Evolutionary conservation across 2,113 vertebrate genomes (phyloP), one percentile per base, ranked within the genome.

Genomic region (Silurus asotus): DNA sequence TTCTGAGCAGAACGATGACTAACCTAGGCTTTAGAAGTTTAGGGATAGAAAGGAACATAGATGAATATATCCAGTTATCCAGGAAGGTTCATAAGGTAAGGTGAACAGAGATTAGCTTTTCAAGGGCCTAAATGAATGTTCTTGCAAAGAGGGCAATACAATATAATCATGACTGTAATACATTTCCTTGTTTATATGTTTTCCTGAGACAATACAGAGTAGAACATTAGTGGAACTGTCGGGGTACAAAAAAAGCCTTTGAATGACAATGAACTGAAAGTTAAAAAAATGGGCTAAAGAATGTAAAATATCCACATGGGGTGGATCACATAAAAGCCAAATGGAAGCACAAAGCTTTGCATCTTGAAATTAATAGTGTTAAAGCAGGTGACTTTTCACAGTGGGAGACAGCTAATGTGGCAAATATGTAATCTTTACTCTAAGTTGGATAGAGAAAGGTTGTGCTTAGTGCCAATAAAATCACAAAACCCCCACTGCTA

Each of bases 341-440:
- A 51, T 83, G 58, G 69, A 37, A 48, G 49, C 67, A n/a, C 51
- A n/a, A 74, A 45, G 28, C 49, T 82, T 53, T 83, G 25, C 8
- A 70, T 83, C 48, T 70, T 56, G 48, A 75, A n/a, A 10, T 19
- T 20, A 20, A 69, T 56, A 58, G 49, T 0, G 15, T 70, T 83
- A 20, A 70, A 69, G 64, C 81, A 45, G 65, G 10, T 58, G 23
- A 56, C 45, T 37, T 83, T 82, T 72, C 28, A 83, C 82, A 28
- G 13, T 23, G 67, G 3, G 19, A 74, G 67, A 83, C 56, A 83
- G 82, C 67, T 61, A 49, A 74, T 48, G 55, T 48, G 51, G 19
- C 37, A 48, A 13, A 58, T 59, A 74, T 58, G 67, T 83, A 83
- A 83, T 83, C 82, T 83, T 74, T 74, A 74, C 53, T 58, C 55